phyloP scores from a whole-genome alignment of 2,113 vertebrate genomes.

The Mastomys coucha region DNA sequence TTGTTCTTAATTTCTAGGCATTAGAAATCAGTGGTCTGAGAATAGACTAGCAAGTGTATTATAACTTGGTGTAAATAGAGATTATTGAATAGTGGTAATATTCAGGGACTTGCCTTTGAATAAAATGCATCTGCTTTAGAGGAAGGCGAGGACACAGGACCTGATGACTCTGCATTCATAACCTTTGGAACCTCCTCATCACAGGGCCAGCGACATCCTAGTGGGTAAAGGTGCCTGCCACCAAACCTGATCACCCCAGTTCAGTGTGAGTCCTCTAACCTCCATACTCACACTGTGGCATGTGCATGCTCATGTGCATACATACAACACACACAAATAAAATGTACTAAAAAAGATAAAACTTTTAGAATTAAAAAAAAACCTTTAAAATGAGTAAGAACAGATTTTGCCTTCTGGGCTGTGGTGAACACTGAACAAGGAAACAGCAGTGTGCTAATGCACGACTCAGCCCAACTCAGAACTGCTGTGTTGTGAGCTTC shows the following conservation, averaged over 20 bases:
- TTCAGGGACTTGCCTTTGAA: constrained; percentile 38
- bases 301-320: too few species aligned
- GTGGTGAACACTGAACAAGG: background rate
- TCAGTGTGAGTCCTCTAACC: background rate
- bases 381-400: background rate
- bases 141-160: background rate
- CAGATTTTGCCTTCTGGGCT: background rate
- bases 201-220: background rate
- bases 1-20: background rate
- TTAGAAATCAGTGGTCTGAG: constrained; percentile 4
- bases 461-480: background rate
- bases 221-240: background rate
- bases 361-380: background rate
- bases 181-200: background rate
- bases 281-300: background rate
- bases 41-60: constrained; percentile 35
- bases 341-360: background rate
- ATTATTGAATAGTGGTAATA: background rate
- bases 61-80: constrained; percentile 47
- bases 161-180: background rate
- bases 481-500: background rate
- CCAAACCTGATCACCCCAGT: background rate
- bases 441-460: background rate
- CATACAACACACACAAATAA: background rate
- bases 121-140: background rate